Evolutionary conservation across 1,140 invertebrate species (phyloP), one percentile per base, ranked within the genome.

Genomic region (Lerema accius): DNA sequence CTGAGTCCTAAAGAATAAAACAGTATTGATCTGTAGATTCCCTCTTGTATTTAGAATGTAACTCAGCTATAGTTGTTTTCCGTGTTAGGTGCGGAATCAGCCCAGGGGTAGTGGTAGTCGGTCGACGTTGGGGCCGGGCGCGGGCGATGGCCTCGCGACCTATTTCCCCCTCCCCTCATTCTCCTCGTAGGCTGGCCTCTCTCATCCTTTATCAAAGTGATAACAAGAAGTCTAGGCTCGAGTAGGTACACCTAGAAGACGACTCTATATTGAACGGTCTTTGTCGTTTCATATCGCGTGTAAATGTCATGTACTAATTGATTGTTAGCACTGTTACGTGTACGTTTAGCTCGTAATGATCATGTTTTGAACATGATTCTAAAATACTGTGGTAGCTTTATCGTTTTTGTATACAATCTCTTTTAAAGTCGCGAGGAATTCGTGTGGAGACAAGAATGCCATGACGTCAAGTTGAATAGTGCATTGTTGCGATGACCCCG

Each of bases 91-190:
- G 61, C 60, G 64, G 69, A 75, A 72, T 69, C 65, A 59, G 63
- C 67, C 71, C 67, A 74, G 69, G 67, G 76, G 76, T 74, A 73
- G 72, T 74, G 77, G 70, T 69, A 71, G 78, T 61, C 67, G 71
- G 69, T 74, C 66, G 71, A 50, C 60, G 67, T 68, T 65, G 72
- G 78, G 82, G 79, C 78, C 82, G 78, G 65, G 78, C 78, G 64
- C 73, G 86, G 82, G 55, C 82, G 80, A 76, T 84, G 83, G 76
- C 80, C 83, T 64, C 82, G 72, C 84, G 84, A 86, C 84, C 84
- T 79, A 89, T 71, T 85, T 86, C 75, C 78, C 77, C 74, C 74
- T 51, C 69, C 66, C 53, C 69, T 63, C 28, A 17, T 10, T 15
- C 39, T 26, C 64, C 65, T 58, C 60, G 37, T 71, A 65, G 65